Percentiles rank a stretch among this genome's conserved stretches.
Conservation (phyloP, 2,797 vertebrate species). For the Fringilla coelebs region DNA sequence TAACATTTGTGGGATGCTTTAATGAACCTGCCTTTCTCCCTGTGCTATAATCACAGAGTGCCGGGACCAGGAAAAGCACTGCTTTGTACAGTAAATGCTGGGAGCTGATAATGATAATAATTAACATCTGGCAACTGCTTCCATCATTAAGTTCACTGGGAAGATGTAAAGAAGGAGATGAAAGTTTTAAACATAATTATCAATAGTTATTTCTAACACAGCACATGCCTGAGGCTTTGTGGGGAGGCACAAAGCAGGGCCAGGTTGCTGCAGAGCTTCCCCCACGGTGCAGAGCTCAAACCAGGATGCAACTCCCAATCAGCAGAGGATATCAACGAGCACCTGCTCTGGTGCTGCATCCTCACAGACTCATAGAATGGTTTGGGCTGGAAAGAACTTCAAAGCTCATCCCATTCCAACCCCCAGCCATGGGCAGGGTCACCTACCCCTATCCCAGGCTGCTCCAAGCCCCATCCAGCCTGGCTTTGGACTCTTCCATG, state of each 20-base stretch:
- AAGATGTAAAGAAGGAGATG: conserved; percentile 50
- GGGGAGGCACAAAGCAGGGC: not conserved
- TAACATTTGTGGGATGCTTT: conserved; percentile 18
- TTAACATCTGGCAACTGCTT: conserved; percentile 59
- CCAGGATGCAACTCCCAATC: rapidly evolving
- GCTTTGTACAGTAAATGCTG: conserved; percentile 27
- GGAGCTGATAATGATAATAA: conserved; percentile 62
- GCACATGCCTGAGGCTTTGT: not conserved
- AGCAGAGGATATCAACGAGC: rapidly evolving
- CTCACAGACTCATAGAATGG: rapidly evolving
- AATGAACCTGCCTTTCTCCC: conserved; percentile 29
- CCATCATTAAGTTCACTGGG: conserved; percentile 30
- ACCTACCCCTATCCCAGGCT: not conserved
- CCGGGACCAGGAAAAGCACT: not conserved
- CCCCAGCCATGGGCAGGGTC: not conserved
- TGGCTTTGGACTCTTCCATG: not conserved
- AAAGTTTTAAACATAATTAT: conserved; percentile 41
- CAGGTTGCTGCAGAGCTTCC: not conserved
- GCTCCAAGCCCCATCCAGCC: rapidly evolving
- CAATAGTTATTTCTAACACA: not conserved
- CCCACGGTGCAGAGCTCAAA: not conserved
- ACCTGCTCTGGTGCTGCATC: not conserved
- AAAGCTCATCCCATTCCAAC: not conserved
- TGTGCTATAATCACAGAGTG: conserved; percentile 36
- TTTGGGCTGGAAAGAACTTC: not conserved